Base-by-base conservation (phyloP, 2,888 invertebrate genomes). In the Nemotelus pantherinus region DNA sequence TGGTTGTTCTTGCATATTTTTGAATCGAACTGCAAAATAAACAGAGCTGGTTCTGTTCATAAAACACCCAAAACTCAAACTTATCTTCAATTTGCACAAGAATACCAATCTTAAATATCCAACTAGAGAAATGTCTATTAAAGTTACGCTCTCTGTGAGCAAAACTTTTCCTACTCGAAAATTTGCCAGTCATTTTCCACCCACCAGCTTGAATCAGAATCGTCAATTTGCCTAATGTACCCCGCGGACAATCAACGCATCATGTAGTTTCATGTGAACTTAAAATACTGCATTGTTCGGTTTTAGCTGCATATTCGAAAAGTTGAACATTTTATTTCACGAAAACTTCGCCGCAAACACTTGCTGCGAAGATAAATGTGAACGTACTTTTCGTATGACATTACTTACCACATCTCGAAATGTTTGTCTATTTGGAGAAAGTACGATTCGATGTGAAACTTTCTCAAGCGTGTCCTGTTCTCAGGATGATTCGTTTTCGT, bases 391-490 rank as follows among this genome's bases (percentile, higher is more conserved):
- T 53, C 53, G 10, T 10, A 53, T 10, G 6, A 10, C 53, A 53
- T 53, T 53, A 7, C 65, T 44, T 4, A 47, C 47, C 39, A 10
- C 45, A 44, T 5, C 55, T 70, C 70, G 43, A 41, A 70, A 55
- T 41, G 53, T 53, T 70, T 53, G n/a, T 3, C 7, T 47, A 9
- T 41, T 43, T 9, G 70, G 25, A 55, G 39, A 53, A 55, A 43
- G 55, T 41, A 43, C 6, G 50, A 9, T 9, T 6, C 55, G 25
- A 68, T 53, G 25, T 10, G 55, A 53, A 70, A 70, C 47, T 70
- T 70, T 70, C 55, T 70, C 70, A 70, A 70, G 41, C 55, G 70
- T 70, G 70, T 70, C 70, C 70, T 70, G 70, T 70, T 70, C 53
- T 39, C 10, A 41, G 53, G 53, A 70, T 70, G 43, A 10, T 2